Evolutionary conservation across 2,888 invertebrate genomes (phyloP).

Genomic region (Autographa gamma): DNA sequence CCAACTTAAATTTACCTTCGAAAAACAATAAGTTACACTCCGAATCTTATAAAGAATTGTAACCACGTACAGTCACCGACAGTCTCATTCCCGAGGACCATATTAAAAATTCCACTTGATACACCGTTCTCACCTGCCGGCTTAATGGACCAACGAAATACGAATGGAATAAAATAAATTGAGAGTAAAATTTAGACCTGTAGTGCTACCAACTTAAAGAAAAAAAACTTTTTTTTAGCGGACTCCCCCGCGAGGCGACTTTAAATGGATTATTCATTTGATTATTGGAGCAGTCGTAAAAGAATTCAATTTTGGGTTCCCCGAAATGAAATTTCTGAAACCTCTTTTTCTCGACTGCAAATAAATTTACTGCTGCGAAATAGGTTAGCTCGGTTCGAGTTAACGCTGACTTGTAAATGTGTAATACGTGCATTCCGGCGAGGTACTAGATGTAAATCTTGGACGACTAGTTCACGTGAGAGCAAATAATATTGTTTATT

Average conservation of each 20-base stretch:
- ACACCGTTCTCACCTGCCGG: conserved; percentile 67
- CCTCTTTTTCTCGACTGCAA: conserved; percentile 75
- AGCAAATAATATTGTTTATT: conserved; percentile 6
- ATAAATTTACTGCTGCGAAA: conserved; percentile 74
- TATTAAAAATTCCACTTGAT: conserved; percentile 71
- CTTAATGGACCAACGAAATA: conserved; percentile 63
- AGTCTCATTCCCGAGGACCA: conserved; percentile 53
- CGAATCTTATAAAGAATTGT: conserved; percentile 55
- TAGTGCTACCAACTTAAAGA: conserved; percentile 26
- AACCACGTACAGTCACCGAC: conserved; percentile 60
- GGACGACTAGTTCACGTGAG: conserved; percentile 8
- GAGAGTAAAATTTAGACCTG: conserved; percentile 45
- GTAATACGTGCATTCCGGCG: conserved; percentile 27
- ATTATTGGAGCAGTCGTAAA: conserved; percentile 83
- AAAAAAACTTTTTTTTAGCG: conserved; percentile 52
- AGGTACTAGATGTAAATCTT: conserved; percentile 21
- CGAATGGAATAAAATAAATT: conserved; percentile 61
- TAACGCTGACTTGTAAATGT: conserved; percentile 51
- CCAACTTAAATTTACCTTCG: conserved; percentile 30
- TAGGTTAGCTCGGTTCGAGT: conserved; percentile 61
- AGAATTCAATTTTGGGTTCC: conserved; percentile 83
- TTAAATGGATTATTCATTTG: conserved; percentile 86
- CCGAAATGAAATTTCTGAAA: conserved; percentile 80
- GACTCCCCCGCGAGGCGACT: conserved; percentile 62
- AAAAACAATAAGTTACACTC: conserved; percentile 58